phyloP scores from a whole-genome alignment of 1,140 invertebrate species.

The Hyphantria cunea region DNA sequence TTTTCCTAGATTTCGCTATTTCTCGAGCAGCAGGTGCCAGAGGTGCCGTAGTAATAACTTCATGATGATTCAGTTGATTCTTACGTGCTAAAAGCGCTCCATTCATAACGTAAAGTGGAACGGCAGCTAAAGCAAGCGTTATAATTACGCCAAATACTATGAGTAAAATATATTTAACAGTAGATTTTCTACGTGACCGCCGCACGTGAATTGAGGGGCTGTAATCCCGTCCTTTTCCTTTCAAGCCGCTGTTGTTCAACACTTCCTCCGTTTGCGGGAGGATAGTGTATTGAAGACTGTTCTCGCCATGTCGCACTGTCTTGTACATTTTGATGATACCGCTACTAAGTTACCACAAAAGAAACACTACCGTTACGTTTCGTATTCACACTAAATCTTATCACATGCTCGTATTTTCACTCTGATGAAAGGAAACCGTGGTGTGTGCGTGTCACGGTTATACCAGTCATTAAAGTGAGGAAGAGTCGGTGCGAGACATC shows the following conservation, averaged over 20 bases:
- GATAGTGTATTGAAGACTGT: constrained; percentile 88
- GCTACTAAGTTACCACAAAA: constrained; percentile 46
- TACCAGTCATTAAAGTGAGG: constrained; percentile 52
- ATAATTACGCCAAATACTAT: constrained; percentile 61
- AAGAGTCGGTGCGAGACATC: constrained; percentile 53
- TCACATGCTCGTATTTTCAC: constrained; percentile 65
- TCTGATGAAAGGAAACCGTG: constrained; percentile 34
- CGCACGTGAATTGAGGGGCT: constrained; percentile 74
- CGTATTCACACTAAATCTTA: constrained; percentile 43
- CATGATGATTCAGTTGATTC: constrained; percentile 54
- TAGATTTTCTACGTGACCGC: constrained; percentile 59
- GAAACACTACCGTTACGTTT: constrained; percentile 59
- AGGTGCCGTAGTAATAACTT: constrained; percentile 56
- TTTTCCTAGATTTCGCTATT: constrained; percentile 66
- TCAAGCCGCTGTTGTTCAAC: constrained; percentile 82
- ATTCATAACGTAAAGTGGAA: constrained; percentile 69
- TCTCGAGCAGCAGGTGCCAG: constrained; percentile 56
- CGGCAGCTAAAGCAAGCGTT: constrained; percentile 59
- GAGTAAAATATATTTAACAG: constrained; percentile 66
- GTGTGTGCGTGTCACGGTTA: constrained; percentile 38
- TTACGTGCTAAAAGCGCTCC: constrained; percentile 58
- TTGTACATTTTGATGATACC: constrained; percentile 84
- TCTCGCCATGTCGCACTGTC: constrained; percentile 88
- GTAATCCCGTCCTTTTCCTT: constrained; percentile 80
- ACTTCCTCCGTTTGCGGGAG: constrained; percentile 87